Conservation (phyloP, 2,113 vertebrate species). For the Entelurus aequoreus region DNA sequence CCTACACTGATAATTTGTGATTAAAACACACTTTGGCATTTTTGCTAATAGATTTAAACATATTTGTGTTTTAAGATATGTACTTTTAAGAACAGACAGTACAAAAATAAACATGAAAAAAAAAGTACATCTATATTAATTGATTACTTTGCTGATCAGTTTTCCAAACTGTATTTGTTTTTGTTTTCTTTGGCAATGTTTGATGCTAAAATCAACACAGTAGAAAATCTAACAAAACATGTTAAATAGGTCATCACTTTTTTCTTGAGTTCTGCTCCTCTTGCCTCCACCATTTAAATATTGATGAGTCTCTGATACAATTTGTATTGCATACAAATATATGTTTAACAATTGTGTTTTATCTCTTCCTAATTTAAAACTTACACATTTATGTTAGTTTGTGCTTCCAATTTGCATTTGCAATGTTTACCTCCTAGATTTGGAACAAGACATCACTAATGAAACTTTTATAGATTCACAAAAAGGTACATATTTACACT, state of each 20-base stretch:
- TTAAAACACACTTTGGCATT: constrained; percentile 2
- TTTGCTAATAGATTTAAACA: background rate
- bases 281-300: too few species aligned
- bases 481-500: too few species aligned
- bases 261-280: background rate
- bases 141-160: background rate
- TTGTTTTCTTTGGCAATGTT: background rate
- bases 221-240: background rate
- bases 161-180: background rate
- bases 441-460: too few species aligned
- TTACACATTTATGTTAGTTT: too few species aligned
- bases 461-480: too few species aligned
- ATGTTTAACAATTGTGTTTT: too few species aligned
- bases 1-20: constrained; percentile 6
- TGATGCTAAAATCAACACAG: background rate
- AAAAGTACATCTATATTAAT: background rate
- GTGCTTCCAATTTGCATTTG: too few species aligned
- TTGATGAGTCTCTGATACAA: too few species aligned
- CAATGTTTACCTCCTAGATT: too few species aligned
- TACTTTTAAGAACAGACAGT: background rate
- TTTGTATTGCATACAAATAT: too few species aligned
- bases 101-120: background rate
- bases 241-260: background rate
- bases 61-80: background rate
- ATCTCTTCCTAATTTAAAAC: too few species aligned